Base-by-base conservation (phyloP, 2,113 vertebrate genomes). In the Syngnathoides biaculeatus region DNA sequence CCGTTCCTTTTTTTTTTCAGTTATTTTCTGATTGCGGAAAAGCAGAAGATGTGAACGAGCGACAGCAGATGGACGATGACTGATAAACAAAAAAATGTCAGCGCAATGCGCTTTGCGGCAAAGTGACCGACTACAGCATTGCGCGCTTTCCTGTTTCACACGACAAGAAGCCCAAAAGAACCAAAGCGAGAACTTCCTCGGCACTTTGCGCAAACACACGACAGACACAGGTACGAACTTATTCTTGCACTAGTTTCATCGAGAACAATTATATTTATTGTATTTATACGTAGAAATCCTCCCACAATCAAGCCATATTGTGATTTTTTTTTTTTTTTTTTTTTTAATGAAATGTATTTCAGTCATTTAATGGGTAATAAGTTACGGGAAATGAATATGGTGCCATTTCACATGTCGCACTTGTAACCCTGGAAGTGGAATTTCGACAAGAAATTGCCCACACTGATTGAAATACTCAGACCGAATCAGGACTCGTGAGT, bases 151-250 rank as follows among this genome's bases (percentile, higher is more conserved):
- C 68, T 66, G 26, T 20, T 22, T 66, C 12, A 12, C 14, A 75
- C 79, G 80, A 82, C 6, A 57, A 53, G 27, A 60, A 62, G 67
- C 75, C 73, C 65, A 68, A 73, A 61, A 30, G 55, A 30, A 55
- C 11, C 22, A 1, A 22, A 24, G 20, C n/a, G 22, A 13, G 4
- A 26, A 57, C 0, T 57, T 57, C 7, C n/a, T n/a, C n/a, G n/a
- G 7, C 9, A n/a, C 20, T 52, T 57, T 3, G 17, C 0, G 1
- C 24, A 27, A 1, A 6, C 17, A 8, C 27, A 56, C 9, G 22
- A 69, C 5, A 74, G 42, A 64, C 73, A 62, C 73, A 78, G 84
- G 84, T 84, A 86, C 10, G 75, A 57, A 17, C 15, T 17, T 8
- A 0, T 9, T 57, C 30, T 27, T 8, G 5, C 2, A 27, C 13